Percentiles rank a stretch among this genome's conserved stretches.
These are phyloP conservation scores for Quadroppia sp. DNA, from an alignment of 2,888 invertebrate species.

Conservation along the genomic window DNA sequence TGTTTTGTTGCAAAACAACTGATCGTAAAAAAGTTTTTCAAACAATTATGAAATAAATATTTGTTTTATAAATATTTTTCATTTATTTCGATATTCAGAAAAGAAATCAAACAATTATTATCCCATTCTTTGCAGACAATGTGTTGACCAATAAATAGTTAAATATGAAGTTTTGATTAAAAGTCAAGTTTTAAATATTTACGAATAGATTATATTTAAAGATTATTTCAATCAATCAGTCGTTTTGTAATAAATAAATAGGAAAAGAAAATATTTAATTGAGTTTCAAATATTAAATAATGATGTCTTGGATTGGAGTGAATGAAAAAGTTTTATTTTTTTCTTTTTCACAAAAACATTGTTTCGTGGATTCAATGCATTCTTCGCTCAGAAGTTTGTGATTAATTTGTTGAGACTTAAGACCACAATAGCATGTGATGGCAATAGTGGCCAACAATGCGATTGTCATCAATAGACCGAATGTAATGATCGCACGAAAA, in stretches of 20 bases:
- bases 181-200: not conserved
- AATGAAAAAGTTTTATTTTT: not conserved
- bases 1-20: too few relatives aligned
- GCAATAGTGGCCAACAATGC: not conserved
- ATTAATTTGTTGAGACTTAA: slow-evolving; percentile 3
- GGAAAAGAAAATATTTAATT: not conserved
- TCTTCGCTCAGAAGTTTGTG: not conserved
- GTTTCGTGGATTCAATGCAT: not conserved
- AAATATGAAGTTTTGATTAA: not conserved
- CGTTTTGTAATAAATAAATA: not conserved
- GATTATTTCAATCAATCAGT: not conserved
- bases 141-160: not conserved
- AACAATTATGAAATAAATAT: not conserved
- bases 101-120: not conserved
- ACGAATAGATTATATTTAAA: not conserved
- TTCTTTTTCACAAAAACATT: too few relatives aligned
- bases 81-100: not conserved
- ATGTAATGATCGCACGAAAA: not conserved
- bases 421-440: not conserved
- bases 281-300: not conserved
- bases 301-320: not conserved
- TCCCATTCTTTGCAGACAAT: not conserved
- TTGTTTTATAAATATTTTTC: not conserved
- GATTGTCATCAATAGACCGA: not conserved
- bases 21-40: too few relatives aligned